Percentiles rank a stretch among this genome's conserved stretches.
phyloP scores from a whole-genome alignment of 2,888 invertebrate species.

The Macrosoma leucophasiata region DNA sequence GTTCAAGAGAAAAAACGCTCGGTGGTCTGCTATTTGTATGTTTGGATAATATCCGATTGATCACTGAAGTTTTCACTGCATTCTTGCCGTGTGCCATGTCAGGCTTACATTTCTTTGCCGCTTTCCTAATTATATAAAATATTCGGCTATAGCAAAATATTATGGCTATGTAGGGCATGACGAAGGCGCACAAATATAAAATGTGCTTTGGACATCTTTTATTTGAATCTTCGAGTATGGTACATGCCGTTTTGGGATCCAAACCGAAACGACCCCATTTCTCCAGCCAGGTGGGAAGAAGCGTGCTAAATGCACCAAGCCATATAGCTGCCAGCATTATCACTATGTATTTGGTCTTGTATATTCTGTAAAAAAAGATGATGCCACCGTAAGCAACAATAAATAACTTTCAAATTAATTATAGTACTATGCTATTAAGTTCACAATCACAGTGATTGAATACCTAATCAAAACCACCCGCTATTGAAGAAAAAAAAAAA shows the following conservation, averaged over 20 bases:
- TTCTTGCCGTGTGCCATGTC: conserved; percentile 49
- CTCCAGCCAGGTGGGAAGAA: conserved; percentile 87
- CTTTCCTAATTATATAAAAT: conserved; percentile 86
- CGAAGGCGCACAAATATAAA: conserved; percentile 90
- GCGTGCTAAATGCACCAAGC: conserved; percentile 83
- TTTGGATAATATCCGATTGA: too few species aligned
- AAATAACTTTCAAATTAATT: too few species aligned
- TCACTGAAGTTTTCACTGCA: too few species aligned
- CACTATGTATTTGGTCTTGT: conserved; percentile 80
- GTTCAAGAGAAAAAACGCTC: too few species aligned
- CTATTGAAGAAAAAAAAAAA: too few species aligned
- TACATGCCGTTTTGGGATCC: conserved; percentile 85
- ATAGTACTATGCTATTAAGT: too few species aligned
- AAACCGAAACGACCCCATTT: conserved; percentile 89
- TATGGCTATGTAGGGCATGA: conserved; percentile 90
- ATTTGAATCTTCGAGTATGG: conserved; percentile 82
- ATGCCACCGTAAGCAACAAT: too few species aligned
- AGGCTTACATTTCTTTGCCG: conserved; percentile 81
- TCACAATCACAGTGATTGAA: too few species aligned
- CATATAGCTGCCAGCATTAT: conserved; percentile 87
- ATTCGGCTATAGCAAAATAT: conserved; percentile 90
- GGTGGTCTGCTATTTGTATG: too few species aligned
- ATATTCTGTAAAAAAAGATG: conserved; percentile 73
- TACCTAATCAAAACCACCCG: too few species aligned
- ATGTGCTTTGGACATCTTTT: conserved; percentile 87